Evolutionary conservation across 2,113 vertebrate species (phyloP).

Genomic region (Amphilophus citrinellus): DNA sequence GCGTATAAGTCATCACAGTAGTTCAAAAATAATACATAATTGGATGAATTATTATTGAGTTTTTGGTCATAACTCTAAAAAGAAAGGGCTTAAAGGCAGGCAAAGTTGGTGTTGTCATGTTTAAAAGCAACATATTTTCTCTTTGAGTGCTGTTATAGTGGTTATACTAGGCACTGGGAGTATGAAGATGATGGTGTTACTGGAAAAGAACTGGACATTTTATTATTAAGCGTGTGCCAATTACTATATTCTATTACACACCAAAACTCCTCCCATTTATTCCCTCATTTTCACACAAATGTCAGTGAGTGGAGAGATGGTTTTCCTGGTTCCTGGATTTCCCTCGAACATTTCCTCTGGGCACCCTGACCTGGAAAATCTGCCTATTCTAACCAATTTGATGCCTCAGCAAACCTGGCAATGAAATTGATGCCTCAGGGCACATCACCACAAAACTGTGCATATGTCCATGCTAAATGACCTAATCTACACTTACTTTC

Average conservation of each 20-base stretch:
- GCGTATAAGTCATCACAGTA: background rate
- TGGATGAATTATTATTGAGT: background rate
- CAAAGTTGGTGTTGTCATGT: background rate
- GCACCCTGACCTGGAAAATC: slow-evolving; percentile 57
- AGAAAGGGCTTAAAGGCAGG: background rate
- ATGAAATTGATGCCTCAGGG: slow-evolving; percentile 30
- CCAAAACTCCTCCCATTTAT: background rate
- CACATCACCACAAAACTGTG: slow-evolving; percentile 41
- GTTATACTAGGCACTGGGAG: background rate
- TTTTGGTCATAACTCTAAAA: background rate
- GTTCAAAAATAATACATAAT: background rate
- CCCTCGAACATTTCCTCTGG: slow-evolving; percentile 1
- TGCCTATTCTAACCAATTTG: slow-evolving; percentile 47
- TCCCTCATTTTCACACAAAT: slow-evolving; percentile 35
- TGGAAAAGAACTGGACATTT: background rate
- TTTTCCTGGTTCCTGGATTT: background rate
- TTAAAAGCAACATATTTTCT: background rate
- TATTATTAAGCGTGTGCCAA: background rate
- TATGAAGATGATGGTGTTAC: background rate
- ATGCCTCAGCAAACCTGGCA: slow-evolving; percentile 50
- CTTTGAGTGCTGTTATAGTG: background rate
- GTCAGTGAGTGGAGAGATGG: slow-evolving; percentile 2
- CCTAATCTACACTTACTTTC: slow-evolving; percentile 27
- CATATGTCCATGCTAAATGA: slow-evolving; percentile 45
- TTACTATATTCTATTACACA: background rate